phyloP scores from a whole-genome alignment of 2,113 vertebrate genomes.

The Engystomops pustulosus region DNA sequence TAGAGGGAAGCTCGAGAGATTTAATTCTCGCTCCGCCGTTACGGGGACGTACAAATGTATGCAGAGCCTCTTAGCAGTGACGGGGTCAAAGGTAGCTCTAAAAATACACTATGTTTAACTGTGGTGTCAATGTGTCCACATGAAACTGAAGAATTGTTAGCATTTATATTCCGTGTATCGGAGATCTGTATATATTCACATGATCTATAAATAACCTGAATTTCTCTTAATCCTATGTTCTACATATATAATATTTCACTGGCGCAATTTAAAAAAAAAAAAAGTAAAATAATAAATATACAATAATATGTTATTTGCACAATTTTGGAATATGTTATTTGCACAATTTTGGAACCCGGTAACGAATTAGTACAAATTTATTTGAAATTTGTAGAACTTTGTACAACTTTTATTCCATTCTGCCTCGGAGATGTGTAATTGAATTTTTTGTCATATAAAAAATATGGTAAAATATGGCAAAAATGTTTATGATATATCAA shows the following conservation, averaged over 20 bases:
- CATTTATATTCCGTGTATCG: not conserved
- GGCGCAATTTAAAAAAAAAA: too few relatives aligned
- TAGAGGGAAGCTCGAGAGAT: slow-evolving; percentile 47
- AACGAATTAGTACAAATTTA: too few relatives aligned
- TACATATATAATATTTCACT: too few relatives aligned
- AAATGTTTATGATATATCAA: too few relatives aligned
- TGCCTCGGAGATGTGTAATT: not conserved
- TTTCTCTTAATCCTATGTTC: not conserved
- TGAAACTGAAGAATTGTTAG: not conserved
- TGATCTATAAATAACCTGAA: too few relatives aligned
- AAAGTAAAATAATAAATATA: too few relatives aligned
- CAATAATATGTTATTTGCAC: too few relatives aligned
- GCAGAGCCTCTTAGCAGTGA: slow-evolving; percentile 12
- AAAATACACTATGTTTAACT: slow-evolving; percentile 1
- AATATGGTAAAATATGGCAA: too few relatives aligned
- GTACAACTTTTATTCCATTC: not conserved
- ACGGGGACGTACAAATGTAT: slow-evolving; percentile 22
- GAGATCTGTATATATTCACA: too few relatives aligned
- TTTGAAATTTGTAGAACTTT: not conserved
- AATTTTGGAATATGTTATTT: too few relatives aligned
- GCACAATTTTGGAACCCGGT: too few relatives aligned
- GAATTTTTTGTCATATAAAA: too few relatives aligned
- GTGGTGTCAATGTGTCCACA: slow-evolving; percentile 9
- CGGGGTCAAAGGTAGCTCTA: slow-evolving; percentile 16
- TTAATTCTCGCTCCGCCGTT: slow-evolving; percentile 30